Evolutionary conservation across 2,113 vertebrate genomes (phyloP).

Genomic region (Leptocoma aspasia): DNA sequence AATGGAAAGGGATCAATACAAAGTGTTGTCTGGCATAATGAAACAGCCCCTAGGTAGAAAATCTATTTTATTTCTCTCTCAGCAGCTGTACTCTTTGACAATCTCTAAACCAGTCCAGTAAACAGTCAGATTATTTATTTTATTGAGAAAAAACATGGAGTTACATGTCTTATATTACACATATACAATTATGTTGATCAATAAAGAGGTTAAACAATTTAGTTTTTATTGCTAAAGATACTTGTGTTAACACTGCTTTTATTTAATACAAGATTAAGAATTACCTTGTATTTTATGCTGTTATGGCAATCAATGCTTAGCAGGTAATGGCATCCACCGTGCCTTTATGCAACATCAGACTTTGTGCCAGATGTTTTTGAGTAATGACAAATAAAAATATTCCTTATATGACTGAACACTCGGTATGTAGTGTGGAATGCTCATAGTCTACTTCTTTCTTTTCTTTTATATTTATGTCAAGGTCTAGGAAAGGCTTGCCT

Average conservation of each 20-base stretch:
- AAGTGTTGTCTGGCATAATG: constrained; percentile 76
- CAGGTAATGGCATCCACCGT: not conserved
- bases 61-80: constrained; percentile 72
- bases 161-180: not conserved
- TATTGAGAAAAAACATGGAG: constrained; percentile 11
- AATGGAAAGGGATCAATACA: constrained; percentile 78
- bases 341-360: not conserved
- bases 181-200: not conserved
- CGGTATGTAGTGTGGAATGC: not conserved
- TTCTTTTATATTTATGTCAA: not conserved
- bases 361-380: not conserved
- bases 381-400: not conserved
- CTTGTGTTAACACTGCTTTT: not conserved
- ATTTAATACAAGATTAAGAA: not conserved
- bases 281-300: not conserved
- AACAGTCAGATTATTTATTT: constrained; percentile 51
- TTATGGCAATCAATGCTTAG: not conserved
- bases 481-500: not conserved
- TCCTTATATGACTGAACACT: not conserved
- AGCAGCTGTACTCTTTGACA: constrained; percentile 37
- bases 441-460: not conserved
- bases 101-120: constrained; percentile 25
- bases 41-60: constrained; percentile 71
- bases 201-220: not conserved
- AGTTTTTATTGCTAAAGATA: not conserved